Evolutionary conservation across 37 sponge, comb jelly and placozoan species (phyloP), one percentile per base, ranked within the genome.

Genomic region (Chondrilla cf. caribensis): DNA sequence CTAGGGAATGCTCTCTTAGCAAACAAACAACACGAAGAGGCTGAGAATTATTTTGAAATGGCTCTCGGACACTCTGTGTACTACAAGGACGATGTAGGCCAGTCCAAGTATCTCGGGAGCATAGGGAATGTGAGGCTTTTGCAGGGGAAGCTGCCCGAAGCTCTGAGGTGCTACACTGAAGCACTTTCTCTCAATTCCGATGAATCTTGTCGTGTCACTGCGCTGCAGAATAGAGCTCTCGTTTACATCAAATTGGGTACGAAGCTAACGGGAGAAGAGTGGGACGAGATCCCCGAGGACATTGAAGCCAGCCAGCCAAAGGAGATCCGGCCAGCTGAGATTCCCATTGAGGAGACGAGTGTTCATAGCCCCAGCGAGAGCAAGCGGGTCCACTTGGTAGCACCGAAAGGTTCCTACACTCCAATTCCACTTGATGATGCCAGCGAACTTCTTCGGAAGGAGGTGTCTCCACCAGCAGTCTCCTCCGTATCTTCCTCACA

Each of bases 171-270:
- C 37, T 92, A 84, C 59, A 76, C 80, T 36, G 92, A 88, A 76
- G 86, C 86, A 15, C 51, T 92, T 0, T 38, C 62, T 2, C 92
- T 87, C 42, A 85, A 73, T 35, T 59, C 21, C 41, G 93, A 92
- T 57, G 59, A 66, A 33, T 38, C 73, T 25, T 82, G 86, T 18
- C 32, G 65, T 9, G 55, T 26, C 57, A 86, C 83, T 25, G 93
- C 84, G 7, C 58, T 79, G 43, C 93, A 92, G 60, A 92, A 92
- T 40, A 58, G 93, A 65, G 93, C 89, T 7, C 84, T 84, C 79
- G 86, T 83, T 32, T 83, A 83, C 68, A 81, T 82, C 80, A 89
- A 83, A 38, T 76, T 89, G 77, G 93, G 81, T 22, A 80, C 21
- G 17, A 55, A 29, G 59, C 36, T 58, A 15, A 55, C 7, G 2